Evolutionary conservation across 2,113 vertebrate species (phyloP).

Genomic region (Cacatua alba): DNA sequence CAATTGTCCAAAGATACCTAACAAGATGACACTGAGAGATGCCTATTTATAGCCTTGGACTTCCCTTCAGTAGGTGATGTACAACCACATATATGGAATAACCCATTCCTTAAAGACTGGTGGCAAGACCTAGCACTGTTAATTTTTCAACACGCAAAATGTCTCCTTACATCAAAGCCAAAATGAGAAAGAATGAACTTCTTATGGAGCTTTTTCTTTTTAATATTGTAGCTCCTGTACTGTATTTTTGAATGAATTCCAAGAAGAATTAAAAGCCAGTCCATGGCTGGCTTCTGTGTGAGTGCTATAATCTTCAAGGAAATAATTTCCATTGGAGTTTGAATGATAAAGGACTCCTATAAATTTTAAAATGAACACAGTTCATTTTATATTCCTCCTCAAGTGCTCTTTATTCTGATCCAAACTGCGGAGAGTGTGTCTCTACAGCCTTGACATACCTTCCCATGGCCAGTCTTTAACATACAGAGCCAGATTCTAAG

Average conservation of each 20-base stretch:
- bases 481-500: not conserved
- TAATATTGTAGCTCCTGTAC: not conserved
- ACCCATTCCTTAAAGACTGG: not conserved
- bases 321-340: conserved; percentile 48
- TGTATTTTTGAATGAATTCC: not conserved
- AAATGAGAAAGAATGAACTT: not conserved
- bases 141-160: not conserved
- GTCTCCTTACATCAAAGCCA: not conserved
- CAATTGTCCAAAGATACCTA: conserved; percentile 15
- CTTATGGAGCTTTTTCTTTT: not conserved
- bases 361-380: conserved; percentile 40
- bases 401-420: not conserved
- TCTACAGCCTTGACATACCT: conserved; percentile 41
- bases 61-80: not conserved
- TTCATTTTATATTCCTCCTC: conserved; percentile 21
- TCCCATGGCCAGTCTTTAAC: conserved; percentile 1
- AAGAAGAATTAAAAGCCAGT: not conserved
- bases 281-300: not conserved
- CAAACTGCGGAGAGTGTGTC: not conserved
- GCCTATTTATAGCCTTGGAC: conserved; percentile 23
- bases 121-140: not conserved
- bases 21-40: not conserved
- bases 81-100: not conserved
- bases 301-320: conserved; percentile 6
- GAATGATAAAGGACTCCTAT: conserved; percentile 58